A percentile compares a stretch with the other conserved stretches of the same genome.
Evolutionary conservation across 2,797 vertebrate genomes (phyloP).

Genomic region (Diceros bicornis): DNA sequence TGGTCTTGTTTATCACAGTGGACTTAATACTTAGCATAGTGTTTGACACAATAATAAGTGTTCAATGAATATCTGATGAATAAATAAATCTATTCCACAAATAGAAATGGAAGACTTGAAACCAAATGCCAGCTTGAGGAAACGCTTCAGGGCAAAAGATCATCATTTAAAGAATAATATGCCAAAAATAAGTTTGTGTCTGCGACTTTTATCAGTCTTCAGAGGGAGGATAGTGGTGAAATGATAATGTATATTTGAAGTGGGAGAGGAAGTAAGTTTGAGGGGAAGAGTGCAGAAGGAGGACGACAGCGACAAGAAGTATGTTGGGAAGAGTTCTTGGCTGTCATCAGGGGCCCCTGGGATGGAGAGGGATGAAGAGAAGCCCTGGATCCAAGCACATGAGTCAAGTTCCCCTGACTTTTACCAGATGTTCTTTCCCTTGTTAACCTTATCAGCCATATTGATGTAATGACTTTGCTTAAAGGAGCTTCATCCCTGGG

Average conservation of each 20-base stretch:
- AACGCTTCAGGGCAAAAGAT: slow-evolving; percentile 24
- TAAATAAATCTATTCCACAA: slow-evolving; percentile 4
- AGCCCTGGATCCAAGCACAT: neutral
- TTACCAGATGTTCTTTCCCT: neutral
- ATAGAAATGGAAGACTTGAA: slow-evolving; percentile 55
- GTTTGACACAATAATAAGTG: neutral
- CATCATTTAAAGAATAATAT: neutral
- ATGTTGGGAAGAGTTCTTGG: neutral
- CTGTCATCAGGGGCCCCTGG: neutral
- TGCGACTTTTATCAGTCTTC: neutral
- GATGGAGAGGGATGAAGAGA: neutral
- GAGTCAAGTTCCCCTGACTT: neutral
- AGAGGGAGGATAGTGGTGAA: neutral
- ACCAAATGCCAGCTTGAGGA: neutral
- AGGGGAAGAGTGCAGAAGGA: neutral
- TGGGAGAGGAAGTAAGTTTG: neutral
- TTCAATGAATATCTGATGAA: neutral
- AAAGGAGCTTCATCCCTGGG: neutral
- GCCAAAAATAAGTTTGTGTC: neutral
- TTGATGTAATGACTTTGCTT: neutral
- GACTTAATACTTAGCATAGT: neutral
- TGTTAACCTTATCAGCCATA: neutral
- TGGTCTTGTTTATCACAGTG: neutral
- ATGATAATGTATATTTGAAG: neutral
- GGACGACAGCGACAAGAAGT: neutral